Evolutionary conservation across 2,888 invertebrate genomes (phyloP), one percentile per base, ranked within the genome.

Genomic region (Coremacera marginata): DNA sequence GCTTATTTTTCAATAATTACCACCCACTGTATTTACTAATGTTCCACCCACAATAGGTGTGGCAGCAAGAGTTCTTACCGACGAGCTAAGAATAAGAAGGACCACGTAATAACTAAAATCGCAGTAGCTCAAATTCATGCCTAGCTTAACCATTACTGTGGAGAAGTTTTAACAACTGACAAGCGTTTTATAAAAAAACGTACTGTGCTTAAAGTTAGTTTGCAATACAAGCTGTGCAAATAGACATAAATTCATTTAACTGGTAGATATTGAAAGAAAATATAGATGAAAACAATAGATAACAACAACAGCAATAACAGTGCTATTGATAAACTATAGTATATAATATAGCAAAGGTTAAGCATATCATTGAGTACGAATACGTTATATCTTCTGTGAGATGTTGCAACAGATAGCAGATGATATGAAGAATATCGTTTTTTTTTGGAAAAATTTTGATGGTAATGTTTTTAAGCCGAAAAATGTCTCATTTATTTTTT

Each of bases 21-120:
- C 85, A 81, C 83, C 84, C 78, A 82, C 79, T 79, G 79, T 81
- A 63, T 78, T 76, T 9, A 88, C 84, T 11, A 84, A 68, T 34
- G 81, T 76, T 19, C 88, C 88, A 25, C 87, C 88, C 19, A 88
- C 85, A 76, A 88, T 88, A 7, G 88, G 88, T 70, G 78, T 80
- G 37, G 62, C 80, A 73, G 22, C 71, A 60, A 81, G 81, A 76
- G 81, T 70, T 79, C 78, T 62, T 80, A 75, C 57, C 65, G 75
- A 81, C 81, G 75, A 79, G 82, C 78, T 79, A 76, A 79, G 65
- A 73, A 78, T 75, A 77, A 57, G 31, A 80, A 83, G 51, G 79
- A 80, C 75, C 75, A 19, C 22, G 60, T 51, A 74, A 34, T 65
- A n/a, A 63, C 19, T 67, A 19, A 68, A 22, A 9, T n/a, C 37